Evolutionary conservation across 2,888 invertebrate genomes (phyloP).

Genomic region (Caenorhabditis sp.): DNA sequence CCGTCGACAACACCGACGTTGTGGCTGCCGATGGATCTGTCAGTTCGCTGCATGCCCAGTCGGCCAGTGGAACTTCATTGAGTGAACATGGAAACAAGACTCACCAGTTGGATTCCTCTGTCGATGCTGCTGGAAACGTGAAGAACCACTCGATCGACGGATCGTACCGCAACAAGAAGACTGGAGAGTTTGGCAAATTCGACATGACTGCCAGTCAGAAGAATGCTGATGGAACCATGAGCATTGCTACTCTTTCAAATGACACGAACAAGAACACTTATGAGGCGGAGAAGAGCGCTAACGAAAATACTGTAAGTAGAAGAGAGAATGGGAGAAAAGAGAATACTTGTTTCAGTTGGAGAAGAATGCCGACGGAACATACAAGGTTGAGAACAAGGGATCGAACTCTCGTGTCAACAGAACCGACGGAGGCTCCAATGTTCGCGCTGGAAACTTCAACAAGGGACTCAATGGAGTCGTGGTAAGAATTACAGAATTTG

Average conservation of each 20-base stretch:
- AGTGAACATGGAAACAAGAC: slow-evolving; percentile 36
- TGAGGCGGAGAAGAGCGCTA: slow-evolving; percentile 42
- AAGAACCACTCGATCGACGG: slow-evolving; percentile 40
- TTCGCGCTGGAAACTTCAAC: slow-evolving; percentile 6
- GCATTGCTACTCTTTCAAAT: slow-evolving; percentile 6
- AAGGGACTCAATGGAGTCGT: slow-evolving; percentile 37
- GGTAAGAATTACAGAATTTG: slow-evolving; percentile 1
- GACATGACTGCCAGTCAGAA: slow-evolving; percentile 14
- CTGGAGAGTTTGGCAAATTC: slow-evolving; percentile 42
- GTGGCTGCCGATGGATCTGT: slow-evolving; percentile 20
- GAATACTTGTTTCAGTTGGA: background rate
- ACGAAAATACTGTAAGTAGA: slow-evolving; percentile 17
- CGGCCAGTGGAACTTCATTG: slow-evolving; percentile 38
- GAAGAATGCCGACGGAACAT: slow-evolving; percentile 45
- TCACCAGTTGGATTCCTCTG: slow-evolving; percentile 15
- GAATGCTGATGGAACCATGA: slow-evolving; percentile 43
- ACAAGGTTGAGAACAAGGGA: slow-evolving; percentile 33
- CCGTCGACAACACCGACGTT: slow-evolving; percentile 18
- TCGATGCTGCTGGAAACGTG: slow-evolving; percentile 39
- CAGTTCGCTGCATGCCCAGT: slow-evolving; percentile 7
- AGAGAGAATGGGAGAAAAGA: background rate
- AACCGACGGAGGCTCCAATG: slow-evolving; percentile 42
- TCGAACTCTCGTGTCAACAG: slow-evolving; percentile 43
- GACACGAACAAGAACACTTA: slow-evolving; percentile 46
- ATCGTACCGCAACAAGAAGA: slow-evolving; percentile 43